Evolutionary conservation across 2,888 invertebrate genomes (phyloP).

Genomic region (Callyntrura sp.): DNA sequence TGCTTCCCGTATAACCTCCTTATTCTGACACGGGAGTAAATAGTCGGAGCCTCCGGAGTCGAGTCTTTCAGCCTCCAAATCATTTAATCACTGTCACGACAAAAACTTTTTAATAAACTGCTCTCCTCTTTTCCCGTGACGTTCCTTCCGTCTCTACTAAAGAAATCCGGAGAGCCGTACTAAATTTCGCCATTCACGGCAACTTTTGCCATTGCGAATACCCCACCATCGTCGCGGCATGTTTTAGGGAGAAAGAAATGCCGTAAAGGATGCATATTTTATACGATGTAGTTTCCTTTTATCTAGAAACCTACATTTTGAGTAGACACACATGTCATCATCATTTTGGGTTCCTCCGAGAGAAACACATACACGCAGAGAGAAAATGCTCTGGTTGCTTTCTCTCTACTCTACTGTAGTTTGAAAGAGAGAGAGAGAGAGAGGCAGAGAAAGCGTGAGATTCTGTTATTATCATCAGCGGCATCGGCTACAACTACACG

Average conservation of each 20-base stretch:
- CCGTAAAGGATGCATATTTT: constrained; percentile 45
- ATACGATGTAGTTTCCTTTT: neutral
- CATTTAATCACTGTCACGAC: constrained; percentile 81
- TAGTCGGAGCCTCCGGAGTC: constrained; percentile 74
- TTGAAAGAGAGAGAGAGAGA: neutral
- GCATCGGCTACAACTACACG: neutral
- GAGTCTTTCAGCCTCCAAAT: constrained; percentile 76
- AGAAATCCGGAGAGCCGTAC: neutral
- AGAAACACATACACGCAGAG: neutral
- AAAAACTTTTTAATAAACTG: constrained; percentile 77
- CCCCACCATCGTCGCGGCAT: neutral
- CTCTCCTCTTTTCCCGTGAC: constrained; percentile 8
- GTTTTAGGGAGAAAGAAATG: constrained; percentile 25
- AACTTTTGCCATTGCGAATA: constrained; percentile 28
- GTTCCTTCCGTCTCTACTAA: neutral
- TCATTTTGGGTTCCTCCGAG: neutral
- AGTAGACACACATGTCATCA: constrained; percentile 54
- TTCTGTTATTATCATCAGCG: constrained; percentile 18
- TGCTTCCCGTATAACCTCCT: neutral
- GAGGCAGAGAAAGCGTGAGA: neutral
- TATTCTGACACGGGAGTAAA: constrained; percentile 74
- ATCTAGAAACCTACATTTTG: neutral
- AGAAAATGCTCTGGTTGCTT: neutral
- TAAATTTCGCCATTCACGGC: neutral
- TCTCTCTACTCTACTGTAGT: constrained; percentile 32